phyloP scores from a whole-genome alignment of 2,888 invertebrate species.

The Megamerina dolium region DNA sequence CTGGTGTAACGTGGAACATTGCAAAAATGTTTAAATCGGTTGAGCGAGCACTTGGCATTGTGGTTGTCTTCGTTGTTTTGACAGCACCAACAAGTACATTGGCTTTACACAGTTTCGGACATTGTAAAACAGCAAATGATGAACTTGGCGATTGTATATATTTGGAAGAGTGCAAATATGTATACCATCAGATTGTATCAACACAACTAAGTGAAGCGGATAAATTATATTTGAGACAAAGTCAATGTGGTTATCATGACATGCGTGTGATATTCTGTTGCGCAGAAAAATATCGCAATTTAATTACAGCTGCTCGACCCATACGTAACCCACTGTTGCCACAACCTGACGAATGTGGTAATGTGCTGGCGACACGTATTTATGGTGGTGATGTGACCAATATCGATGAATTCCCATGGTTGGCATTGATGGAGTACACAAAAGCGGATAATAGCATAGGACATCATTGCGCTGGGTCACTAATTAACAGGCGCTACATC shows the following conservation, averaged over 20 bases:
- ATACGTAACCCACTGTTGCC: slow-evolving; percentile 14
- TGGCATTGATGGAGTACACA: slow-evolving; percentile 2
- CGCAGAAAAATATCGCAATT: not conserved
- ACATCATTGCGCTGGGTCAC: slow-evolving; percentile 63
- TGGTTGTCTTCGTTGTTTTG: too few species aligned
- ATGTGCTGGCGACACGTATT: not conserved
- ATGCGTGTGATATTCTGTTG: not conserved
- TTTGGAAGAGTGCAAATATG: not conserved
- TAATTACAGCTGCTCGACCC: too few species aligned
- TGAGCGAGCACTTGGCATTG: too few species aligned
- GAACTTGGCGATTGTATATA: not conserved
- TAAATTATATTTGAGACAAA: not conserved
- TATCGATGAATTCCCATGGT: not conserved
- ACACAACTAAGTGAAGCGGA: not conserved
- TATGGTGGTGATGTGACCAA: not conserved
- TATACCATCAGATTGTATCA: not conserved
- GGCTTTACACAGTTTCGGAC: too few species aligned
- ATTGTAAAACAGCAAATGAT: not conserved
- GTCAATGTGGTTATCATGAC: slow-evolving; percentile 1
- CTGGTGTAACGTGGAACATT: too few species aligned
- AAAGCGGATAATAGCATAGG: slow-evolving; percentile 37
- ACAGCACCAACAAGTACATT: too few species aligned
- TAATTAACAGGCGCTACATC: slow-evolving; percentile 56
- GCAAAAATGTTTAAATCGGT: too few species aligned
- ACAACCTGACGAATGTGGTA: slow-evolving; percentile 25